Evolutionary conservation across 2,113 vertebrate genomes (phyloP), one percentile per base, ranked within the genome.

Genomic region (Mesitornis unicolor): DNA sequence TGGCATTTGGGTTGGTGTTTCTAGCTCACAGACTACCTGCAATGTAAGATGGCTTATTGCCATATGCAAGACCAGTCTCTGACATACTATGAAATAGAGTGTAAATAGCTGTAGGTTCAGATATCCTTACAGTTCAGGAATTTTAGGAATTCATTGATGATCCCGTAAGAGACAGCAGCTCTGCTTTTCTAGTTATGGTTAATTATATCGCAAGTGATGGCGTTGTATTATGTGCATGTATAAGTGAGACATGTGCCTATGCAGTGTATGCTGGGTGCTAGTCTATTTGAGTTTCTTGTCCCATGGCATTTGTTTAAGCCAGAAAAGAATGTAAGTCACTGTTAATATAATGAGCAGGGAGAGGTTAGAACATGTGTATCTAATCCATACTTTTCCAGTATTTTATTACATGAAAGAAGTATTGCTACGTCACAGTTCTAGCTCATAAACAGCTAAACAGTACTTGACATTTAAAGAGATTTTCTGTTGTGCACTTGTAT

Each of bases 401-500:
- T 89, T 92, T 74, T 74, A 26, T 59, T 68, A 42, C 70, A 54
- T 56, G 28, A 31, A 50, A 94, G 51, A 40, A 64, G 48, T 78
- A 81, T 69, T 57, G 3, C 42, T 67, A 3, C 50, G 63, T 69
- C 9, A 22, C 42, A 36, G 76, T 91, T 92, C 84, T 73, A 83
- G 65, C 67, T 43, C 82, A 86, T 56, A 60, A 95, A 78, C 69
- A 95, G 95, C 95, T 87, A 92, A 95, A 73, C 94, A 95, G 95
- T 95, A 89, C 95, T 98, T 98, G 98, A 98, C 98, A 97, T 98
- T 98, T 97, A 97, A 94, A 92, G 85, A 92, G 97, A 84, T 97
- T 95, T 97, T 85, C 84, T 68, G 93, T 79, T 92, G 92, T 98
- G 97, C 98, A 98, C 98, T 97, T 97, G 97, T 98, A 97, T 97